Percentiles rank a stretch among this genome's conserved stretches.
phyloP scores from a whole-genome alignment of 2,797 vertebrate species.

The Eupleurogrammus muticus region DNA sequence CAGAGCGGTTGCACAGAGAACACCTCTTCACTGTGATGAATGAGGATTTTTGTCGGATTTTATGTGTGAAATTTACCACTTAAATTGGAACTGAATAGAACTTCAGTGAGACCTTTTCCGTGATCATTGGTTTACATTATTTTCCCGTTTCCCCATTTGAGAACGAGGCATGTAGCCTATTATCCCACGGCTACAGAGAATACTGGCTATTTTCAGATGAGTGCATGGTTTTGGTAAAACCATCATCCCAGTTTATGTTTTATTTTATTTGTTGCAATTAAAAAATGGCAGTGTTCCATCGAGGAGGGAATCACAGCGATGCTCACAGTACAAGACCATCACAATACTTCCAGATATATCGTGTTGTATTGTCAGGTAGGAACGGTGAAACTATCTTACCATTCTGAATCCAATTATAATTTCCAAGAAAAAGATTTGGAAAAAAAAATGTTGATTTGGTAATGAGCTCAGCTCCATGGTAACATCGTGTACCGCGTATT shows the following conservation, averaged over 20 bases:
- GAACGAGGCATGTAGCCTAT: neutral
- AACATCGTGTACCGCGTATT: too few relatives aligned
- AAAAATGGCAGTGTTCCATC: neutral
- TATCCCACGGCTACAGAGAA: neutral
- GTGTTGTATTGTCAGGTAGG: too few relatives aligned
- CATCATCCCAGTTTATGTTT: neutral
- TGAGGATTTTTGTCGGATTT: neutral
- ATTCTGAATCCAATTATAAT: too few relatives aligned
- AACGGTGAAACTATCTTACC: too few relatives aligned
- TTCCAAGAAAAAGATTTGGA: too few relatives aligned
- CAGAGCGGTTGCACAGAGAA: neutral
- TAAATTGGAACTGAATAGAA: neutral
- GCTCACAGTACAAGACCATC: too few relatives aligned
- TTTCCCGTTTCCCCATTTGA: neutral
- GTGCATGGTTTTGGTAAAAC: conserved; percentile 1
- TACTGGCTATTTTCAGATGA: neutral
- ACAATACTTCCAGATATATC: too few relatives aligned
- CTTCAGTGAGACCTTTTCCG: neutral
- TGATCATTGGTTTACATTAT: neutral
- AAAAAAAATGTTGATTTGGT: too few relatives aligned
- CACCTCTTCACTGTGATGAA: neutral
- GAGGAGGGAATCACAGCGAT: too few relatives aligned
- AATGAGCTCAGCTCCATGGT: too few relatives aligned
- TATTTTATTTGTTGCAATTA: neutral
- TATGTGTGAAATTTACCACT: conserved; percentile 1